Evolutionary conservation across 2,888 invertebrate species (phyloP).

Genomic region (Clistopyga incitator): DNA sequence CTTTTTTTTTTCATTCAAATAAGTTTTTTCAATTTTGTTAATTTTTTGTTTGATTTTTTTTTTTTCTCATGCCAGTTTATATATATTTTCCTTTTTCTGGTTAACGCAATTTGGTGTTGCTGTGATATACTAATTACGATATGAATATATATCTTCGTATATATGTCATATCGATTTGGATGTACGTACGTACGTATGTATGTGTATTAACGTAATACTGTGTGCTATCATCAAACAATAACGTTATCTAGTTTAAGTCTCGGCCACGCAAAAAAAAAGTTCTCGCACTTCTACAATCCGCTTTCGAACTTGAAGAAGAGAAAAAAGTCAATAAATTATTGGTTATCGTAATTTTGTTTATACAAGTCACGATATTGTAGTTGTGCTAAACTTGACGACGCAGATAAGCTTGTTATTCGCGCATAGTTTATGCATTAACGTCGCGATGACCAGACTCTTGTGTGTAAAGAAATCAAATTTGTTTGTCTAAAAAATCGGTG

Average conservation of each 20-base stretch:
- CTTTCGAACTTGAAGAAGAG: conserved; percentile 42
- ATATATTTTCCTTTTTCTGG: conserved; percentile 71
- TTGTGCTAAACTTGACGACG: conserved; percentile 13
- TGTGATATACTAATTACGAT: conserved; percentile 76
- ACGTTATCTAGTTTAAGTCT: conserved; percentile 63
- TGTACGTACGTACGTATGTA: conserved; percentile 71
- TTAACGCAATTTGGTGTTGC: conserved; percentile 82
- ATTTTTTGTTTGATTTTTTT: no score
- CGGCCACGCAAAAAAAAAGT: conserved; percentile 52
- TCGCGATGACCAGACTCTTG: conserved; percentile 26
- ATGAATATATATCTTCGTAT: conserved; percentile 61
- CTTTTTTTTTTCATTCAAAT: conserved; percentile 68
- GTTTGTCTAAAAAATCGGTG: conserved; percentile 16
- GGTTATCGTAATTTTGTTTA: conserved; percentile 20
- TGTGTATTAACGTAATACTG: conserved; percentile 74
- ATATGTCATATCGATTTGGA: conserved; percentile 66
- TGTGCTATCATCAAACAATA: conserved; percentile 69
- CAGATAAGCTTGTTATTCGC: conserved; percentile 23
- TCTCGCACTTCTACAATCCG: conserved; percentile 61
- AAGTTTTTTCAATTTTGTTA: conserved; percentile 38
- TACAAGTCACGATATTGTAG: conserved; percentile 20
- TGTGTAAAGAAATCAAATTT: neutral
- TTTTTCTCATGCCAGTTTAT: conserved; percentile 63
- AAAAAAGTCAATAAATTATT: neutral
- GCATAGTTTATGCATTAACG: conserved; percentile 17